Evolutionary conservation across 2,888 invertebrate genomes (phyloP).

Genomic region (Heliconius sara): DNA sequence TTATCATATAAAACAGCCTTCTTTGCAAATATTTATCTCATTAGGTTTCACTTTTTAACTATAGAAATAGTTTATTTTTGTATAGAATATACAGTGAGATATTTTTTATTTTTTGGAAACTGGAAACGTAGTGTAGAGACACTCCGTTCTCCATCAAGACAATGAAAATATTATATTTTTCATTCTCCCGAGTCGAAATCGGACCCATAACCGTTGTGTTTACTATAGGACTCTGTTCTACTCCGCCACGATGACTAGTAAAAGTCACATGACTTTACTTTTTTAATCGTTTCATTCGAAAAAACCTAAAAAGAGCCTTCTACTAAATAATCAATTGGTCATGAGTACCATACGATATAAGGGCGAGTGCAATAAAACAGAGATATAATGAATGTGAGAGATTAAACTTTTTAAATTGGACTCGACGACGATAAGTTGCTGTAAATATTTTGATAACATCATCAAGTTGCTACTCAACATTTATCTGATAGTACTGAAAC

Average conservation of each 20-base stretch:
- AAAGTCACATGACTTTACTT: neutral
- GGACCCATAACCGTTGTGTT: neutral
- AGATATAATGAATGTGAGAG: slow-evolving; percentile 41
- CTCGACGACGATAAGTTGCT: slow-evolving; percentile 39
- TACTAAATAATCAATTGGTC: neutral
- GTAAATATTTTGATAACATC: slow-evolving; percentile 45
- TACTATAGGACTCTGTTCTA: neutral
- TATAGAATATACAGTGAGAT: no score
- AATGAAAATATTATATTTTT: neutral
- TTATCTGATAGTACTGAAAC: slow-evolving; percentile 28
- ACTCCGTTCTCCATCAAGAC: no score
- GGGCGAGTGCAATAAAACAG: slow-evolving; percentile 38
- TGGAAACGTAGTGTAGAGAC: no score
- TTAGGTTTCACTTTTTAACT: neutral
- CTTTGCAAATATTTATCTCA: neutral
- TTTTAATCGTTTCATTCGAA: neutral
- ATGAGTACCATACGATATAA: slow-evolving; percentile 37
- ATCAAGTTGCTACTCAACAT: slow-evolving; percentile 32
- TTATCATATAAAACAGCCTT: neutral
- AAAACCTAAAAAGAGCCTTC: neutral
- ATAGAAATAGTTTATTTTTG: neutral
- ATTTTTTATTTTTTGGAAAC: no score
- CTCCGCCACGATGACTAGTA: neutral
- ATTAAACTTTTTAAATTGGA: slow-evolving; percentile 41
- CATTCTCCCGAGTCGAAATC: neutral